phyloP scores from a whole-genome alignment of 1,140 invertebrate genomes.

The Cydia amplana region DNA sequence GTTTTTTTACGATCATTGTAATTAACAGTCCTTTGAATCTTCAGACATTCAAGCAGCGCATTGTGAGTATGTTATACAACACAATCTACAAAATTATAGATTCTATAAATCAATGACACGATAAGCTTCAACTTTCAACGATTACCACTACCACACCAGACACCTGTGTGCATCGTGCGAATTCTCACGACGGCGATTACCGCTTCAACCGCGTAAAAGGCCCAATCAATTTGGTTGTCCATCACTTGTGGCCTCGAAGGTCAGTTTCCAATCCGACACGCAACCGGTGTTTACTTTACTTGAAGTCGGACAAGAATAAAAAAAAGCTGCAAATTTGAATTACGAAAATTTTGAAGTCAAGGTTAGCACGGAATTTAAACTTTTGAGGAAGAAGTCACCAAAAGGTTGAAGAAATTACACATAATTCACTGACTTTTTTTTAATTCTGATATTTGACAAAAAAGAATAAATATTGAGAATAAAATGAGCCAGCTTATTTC shows the following conservation, averaged over 20 bases:
- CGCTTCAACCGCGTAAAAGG: slow-evolving; percentile 38
- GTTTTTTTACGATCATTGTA: no score
- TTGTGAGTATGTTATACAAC: no score
- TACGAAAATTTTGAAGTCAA: neutral
- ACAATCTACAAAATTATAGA: no score
- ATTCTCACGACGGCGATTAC: slow-evolving; percentile 31
- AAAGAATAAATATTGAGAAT: no score
- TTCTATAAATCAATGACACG: slow-evolving; percentile 5
- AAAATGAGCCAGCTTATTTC: no score
- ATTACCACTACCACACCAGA: slow-evolving; percentile 11
- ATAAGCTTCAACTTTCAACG: neutral
- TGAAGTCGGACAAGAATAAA: neutral
- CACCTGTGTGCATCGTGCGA: slow-evolving; percentile 13
- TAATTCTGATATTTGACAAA: no score
- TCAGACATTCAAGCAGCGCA: no score
- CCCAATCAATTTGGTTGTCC: slow-evolving; percentile 44
- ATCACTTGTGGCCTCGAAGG: slow-evolving; percentile 38
- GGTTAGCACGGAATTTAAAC: no score
- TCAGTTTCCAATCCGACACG: slow-evolving; percentile 34
- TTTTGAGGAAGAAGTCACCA: no score
- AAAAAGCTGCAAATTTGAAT: neutral
- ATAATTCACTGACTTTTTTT: no score
- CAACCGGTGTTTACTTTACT: slow-evolving; percentile 6
- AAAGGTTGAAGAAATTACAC: no score
- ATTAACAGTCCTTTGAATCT: no score